These are phyloP conservation scores for Cheiracanthium punctorium DNA, from an alignment of 2,888 invertebrate species.

Conservation along the genomic window DNA sequence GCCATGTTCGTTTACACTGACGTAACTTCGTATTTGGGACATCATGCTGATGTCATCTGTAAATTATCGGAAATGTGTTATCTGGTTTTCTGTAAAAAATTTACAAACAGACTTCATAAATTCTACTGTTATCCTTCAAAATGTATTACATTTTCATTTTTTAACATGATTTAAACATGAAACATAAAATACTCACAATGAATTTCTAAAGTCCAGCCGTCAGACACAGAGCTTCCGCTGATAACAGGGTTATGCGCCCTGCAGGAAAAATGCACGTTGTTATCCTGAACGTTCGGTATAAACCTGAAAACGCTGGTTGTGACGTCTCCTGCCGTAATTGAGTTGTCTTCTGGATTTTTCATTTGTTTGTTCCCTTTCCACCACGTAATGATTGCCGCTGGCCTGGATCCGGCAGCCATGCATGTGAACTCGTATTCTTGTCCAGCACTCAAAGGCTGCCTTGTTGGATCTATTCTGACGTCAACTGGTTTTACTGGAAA, in stretches of 20 bases:
- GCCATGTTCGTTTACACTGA: no score
- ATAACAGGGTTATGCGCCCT: conserved; percentile 73
- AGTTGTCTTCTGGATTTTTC: conserved; percentile 75
- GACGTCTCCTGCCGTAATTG: conserved; percentile 46
- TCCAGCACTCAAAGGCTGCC: conserved; percentile 89
- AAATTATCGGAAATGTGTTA: no score
- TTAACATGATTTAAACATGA: not conserved
- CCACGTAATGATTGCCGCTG: conserved; percentile 87
- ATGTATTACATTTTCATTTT: not conserved
- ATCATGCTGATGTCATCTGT: no score
- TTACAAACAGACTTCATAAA: no score
- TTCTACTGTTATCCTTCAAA: no score
- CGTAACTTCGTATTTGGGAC: no score
- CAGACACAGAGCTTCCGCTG: conserved; percentile 72
- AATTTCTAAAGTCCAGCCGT: conserved; percentile 73
- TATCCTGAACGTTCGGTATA: conserved; percentile 72
- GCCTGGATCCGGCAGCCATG: conserved; percentile 89
- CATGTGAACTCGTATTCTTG: conserved; percentile 88
- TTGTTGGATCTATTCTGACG: conserved; percentile 87
- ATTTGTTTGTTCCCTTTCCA: conserved; percentile 88
- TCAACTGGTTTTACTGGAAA: conserved; percentile 85
- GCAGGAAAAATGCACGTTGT: conserved; percentile 79
- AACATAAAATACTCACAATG: conserved; percentile 73
- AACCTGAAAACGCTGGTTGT: conserved; percentile 72
- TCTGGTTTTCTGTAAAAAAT: no score